Evolutionary conservation across 2,113 vertebrate genomes (phyloP), one percentile per base, ranked within the genome.

Genomic region (Dasypus novemcinctus): DNA sequence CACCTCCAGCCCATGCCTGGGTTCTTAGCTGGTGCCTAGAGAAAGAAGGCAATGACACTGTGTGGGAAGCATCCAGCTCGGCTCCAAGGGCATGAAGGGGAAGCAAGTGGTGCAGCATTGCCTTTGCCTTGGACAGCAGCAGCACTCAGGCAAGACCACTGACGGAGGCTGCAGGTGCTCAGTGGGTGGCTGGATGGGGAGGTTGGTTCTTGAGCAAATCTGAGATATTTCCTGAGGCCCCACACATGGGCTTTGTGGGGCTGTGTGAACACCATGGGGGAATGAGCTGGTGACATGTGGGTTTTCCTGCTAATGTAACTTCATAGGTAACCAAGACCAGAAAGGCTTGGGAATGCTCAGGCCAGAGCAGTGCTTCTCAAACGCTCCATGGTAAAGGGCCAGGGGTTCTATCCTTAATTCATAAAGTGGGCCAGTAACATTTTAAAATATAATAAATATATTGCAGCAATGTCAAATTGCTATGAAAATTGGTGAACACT

Each of bases 371-470:
- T 27, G 33, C 7, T 33, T 41, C 23, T 90, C 69, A 27, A 33
- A 21, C 29, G 33, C 29, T 92, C 61, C 68, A 29, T 27, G 11
- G 18, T 25, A 29, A 96, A 85, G 23, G 31, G 43, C 54, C 31
- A 17, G 31, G n/a, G 21, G 54, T 59, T 43, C 25, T 63, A 29
- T 41, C 61, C 36, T 31, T 27, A 31, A 72, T 59, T 57, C 31
- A 46, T 10, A 41, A 49, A 49, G 59, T 41, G 31, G 31, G 61
- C 23, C 49, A 76, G 64, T 43, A 76, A 75, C 81, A 85, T 95
- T 57, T 63, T 61, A 82, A 85, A 91, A 93, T 38, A 81, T 23
- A 84, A 87, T 81, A 59, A 89, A 72, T 72, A 94, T 33, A 29
- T 63, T 9, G 52, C 6, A 78, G 43, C 68, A 64, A 54, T 31